A percentile compares a stretch with the other conserved stretches of the same genome.
phyloP scores from a whole-genome alignment of 2,888 invertebrate genomes.

The Spodoptera exigua region DNA sequence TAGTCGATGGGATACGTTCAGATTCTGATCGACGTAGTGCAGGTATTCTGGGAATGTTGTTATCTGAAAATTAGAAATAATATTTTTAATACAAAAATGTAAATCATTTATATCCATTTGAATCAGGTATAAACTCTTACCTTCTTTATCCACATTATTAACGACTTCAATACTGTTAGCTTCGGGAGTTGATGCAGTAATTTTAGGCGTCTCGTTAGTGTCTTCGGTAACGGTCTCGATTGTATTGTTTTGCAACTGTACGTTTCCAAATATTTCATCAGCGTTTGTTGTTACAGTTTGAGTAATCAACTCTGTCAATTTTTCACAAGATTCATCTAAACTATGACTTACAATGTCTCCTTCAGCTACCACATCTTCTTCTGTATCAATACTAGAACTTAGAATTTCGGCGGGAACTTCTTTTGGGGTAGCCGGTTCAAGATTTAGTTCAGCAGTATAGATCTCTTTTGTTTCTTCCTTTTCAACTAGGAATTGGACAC shows the following conservation, averaged over 20 bases:
- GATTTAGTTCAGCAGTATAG: slow-evolving; percentile 84
- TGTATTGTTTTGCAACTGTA: slow-evolving; percentile 50
- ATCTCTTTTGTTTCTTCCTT: slow-evolving; percentile 88
- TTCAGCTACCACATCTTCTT: slow-evolving; percentile 76
- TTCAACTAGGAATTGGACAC: slow-evolving; percentile 92
- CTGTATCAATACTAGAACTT: slow-evolving; percentile 60
- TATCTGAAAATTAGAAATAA: slow-evolving; percentile 75
- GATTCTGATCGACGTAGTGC: slow-evolving; percentile 85
- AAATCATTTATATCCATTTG: not conserved
- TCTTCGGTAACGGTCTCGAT: slow-evolving; percentile 61
- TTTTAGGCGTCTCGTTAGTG: slow-evolving; percentile 26
- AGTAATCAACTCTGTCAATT: slow-evolving; percentile 66
- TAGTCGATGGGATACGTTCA: slow-evolving; percentile 78
- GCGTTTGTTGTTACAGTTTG: slow-evolving; percentile 60
- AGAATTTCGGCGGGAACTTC: slow-evolving; percentile 61
- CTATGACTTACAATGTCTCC: slow-evolving; percentile 82
- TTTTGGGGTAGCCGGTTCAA: slow-evolving; percentile 73
- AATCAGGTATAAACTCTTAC: slow-evolving; percentile 43
- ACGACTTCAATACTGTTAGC: slow-evolving; percentile 30
- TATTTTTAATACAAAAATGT: not conserved
- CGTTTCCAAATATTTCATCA: slow-evolving; percentile 59
- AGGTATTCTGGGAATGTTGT: slow-evolving; percentile 80
- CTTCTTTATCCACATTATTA: slow-evolving; percentile 59
- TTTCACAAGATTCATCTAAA: slow-evolving; percentile 64
- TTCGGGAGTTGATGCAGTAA: slow-evolving; percentile 37